Evolutionary conservation across 2,113 vertebrate genomes (phyloP).

Genomic region (Xenopus laevis): DNA sequence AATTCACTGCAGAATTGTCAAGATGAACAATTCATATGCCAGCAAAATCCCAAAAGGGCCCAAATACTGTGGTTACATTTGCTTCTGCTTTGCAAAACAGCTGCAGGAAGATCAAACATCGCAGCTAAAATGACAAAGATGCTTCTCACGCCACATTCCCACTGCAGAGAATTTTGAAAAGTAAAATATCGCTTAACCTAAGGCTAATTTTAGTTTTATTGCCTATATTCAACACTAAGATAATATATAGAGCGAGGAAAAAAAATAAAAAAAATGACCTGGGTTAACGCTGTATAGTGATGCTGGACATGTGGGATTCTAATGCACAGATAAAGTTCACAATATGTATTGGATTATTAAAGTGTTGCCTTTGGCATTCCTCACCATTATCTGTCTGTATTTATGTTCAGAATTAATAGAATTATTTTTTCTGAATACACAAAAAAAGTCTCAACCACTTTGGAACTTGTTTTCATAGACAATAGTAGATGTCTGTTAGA

Average conservation of each 20-base stretch:
- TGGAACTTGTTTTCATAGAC: too few species aligned
- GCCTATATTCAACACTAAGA: neutral
- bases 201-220: neutral
- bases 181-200: slow-evolving; percentile 62
- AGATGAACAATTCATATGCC: slow-evolving; percentile 59
- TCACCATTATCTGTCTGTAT: too few species aligned
- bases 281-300: neutral
- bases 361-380: too few species aligned
- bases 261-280: neutral
- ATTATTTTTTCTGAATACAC: too few species aligned
- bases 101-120: neutral
- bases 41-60: slow-evolving; percentile 48
- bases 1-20: slow-evolving; percentile 62
- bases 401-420: too few species aligned
- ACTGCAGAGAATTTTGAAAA: slow-evolving; percentile 51
- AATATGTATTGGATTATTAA: too few species aligned
- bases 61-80: slow-evolving; percentile 24
- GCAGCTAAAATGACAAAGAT: neutral
- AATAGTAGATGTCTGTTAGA: too few species aligned
- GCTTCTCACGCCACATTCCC: neutral
- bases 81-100: neutral
- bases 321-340: too few species aligned
- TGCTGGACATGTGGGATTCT: too few species aligned
- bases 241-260: too few species aligned
- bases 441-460: too few species aligned